Evolutionary conservation across 2,797 vertebrate genomes (phyloP).

Genomic region (Cossypha dichroa): DNA sequence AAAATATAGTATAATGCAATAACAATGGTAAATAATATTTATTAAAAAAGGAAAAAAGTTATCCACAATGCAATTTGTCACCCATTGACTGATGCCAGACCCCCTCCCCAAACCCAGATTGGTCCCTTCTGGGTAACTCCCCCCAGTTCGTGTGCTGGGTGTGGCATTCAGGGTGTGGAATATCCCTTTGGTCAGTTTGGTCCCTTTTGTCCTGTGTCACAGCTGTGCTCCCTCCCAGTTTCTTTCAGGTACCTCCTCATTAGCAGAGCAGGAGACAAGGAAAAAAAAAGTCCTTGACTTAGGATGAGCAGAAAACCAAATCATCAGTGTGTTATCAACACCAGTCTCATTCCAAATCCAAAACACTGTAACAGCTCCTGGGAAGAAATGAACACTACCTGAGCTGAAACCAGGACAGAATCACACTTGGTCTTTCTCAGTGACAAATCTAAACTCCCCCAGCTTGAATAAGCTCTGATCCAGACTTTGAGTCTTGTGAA

Average conservation of each 20-base stretch:
- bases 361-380: background rate
- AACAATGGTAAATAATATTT: rapidly evolving
- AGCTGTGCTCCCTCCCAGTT: background rate
- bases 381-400: background rate
- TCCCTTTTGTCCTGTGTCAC: background rate
- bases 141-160: background rate
- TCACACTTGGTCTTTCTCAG: background rate
- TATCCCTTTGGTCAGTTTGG: background rate
- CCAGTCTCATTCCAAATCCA: background rate
- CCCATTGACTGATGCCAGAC: background rate
- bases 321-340: background rate
- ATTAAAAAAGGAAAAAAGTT: background rate
- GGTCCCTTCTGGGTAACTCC: background rate
- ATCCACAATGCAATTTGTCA: background rate
- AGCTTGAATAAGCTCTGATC: background rate
- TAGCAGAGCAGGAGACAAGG: background rate
- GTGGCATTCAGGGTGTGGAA: background rate
- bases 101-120: background rate
- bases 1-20: background rate
- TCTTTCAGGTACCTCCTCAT: background rate
- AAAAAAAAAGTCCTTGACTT: too few relatives aligned
- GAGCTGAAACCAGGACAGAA: background rate
- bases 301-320: background rate
- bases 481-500: background rate
- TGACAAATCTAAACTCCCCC: background rate